Base-by-base conservation (phyloP, 2,797 vertebrate species). In the Chromobotia macracanthus region DNA sequence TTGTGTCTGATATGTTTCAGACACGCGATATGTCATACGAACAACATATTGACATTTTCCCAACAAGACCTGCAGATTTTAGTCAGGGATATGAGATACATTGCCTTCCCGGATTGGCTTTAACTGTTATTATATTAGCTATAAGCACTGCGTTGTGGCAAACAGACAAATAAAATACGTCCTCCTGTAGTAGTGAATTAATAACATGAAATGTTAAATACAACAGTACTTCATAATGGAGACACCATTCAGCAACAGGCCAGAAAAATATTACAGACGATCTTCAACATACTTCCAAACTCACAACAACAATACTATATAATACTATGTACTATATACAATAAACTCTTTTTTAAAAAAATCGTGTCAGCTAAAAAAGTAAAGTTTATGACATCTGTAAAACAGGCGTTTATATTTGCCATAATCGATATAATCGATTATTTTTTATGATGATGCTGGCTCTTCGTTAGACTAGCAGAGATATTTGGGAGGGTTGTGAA, bases 381-480 rank as follows among this genome's bases (percentile, higher is more conserved):
- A 72, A 72, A 72, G 19, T 69, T 73, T 60, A 38, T 82, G 46
- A 74, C 66, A 68, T 63, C 31, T 28, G 55, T 53, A 31, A 77
- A 41, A 73, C 41, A 12, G 53, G 28, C 53, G 19, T 25, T 76
- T 67, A 21, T 64, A 11, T 38, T 64, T 25, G 19, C 25, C 38
- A 82, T 79, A 65, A 82, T 82, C 71, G 5, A 79, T 56, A 16
- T n/a, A 64, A 75, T 79, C 64, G 71, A 70, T 65, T n/a, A 31
- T 69, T 61, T 21, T 64, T 46, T 69, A 72, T 48, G 8, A 35
- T 15, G 31, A 46, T 12, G 38, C 60, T 48, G 15, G 23, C 31
- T 58, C 48, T 72, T 46, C 12, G 44, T 80, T 19, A n/a, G 23
- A 35, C 21, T 44, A 53, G 53, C 35, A 60, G 38, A 21, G 9